Base-by-base conservation (phyloP, 1,140 invertebrate species). In the Centruroides sculpturatus region DNA sequence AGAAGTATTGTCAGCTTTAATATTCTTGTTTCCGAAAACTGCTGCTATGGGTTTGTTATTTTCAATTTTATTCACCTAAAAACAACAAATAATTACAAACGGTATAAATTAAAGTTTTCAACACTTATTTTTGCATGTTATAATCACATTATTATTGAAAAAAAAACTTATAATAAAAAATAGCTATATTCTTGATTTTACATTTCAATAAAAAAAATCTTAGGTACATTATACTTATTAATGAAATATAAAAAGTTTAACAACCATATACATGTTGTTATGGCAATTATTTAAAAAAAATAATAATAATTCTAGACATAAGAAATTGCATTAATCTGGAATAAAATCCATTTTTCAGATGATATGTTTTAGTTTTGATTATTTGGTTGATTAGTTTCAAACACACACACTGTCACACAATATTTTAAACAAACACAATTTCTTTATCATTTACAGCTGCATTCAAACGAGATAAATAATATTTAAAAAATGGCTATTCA, bases 11-110 rank as follows among this genome's bases (percentile, higher is more conserved):
- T 69, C 68, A n/a, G 60, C 59, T 61, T 68, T 69, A 69, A 87
- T 91, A 71, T 92, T 92, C 0, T 88, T 92, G 72, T 92, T 92
- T 71, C 92, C 90, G 71, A 92, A 92, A 60, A 92, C 90, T 47
- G 92, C 85, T 0, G 89, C 92, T 69, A 91, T 86, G 1, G 87
- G 86, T 2, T 66, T 66, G 56, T 56, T 58, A 53, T 47, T 59
- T 54, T 66, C 59, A 56, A 67, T 54, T 53, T 65, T 60, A 53
- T 49, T 55, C 3, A 55, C 57, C 62, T 66, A 35, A 13, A 10
- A 49, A 47, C 7, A 59, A 34, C n/a, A 48, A 57, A 13, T 51
- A 49, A 13, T 51, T 63, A 47, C 3, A n/a, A 54, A 46, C 5
- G 63, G 11, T 59, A 9, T 13, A 60, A 59, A 60, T 41, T 34